Conservation (phyloP, 2,888 invertebrate genomes). For the Stenoptilia bipunctidactyla region DNA sequence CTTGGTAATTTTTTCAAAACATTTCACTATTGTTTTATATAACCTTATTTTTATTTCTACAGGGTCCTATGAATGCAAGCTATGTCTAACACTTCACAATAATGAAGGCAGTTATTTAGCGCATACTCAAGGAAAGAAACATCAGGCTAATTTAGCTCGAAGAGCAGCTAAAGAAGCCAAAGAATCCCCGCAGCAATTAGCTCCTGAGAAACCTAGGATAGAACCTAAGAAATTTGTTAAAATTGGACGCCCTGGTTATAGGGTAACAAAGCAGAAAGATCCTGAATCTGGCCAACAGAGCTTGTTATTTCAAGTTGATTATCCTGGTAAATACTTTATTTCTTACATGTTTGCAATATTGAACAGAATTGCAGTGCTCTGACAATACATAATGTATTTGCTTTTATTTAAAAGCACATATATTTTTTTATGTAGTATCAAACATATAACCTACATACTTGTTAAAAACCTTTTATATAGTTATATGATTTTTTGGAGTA, state of each 20-base stretch:
- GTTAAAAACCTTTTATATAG: too few species aligned
- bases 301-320: conserved; percentile 95
- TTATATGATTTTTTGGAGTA: too few species aligned
- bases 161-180: conserved; percentile 99
- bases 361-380: too few species aligned
- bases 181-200: conserved; percentile 93
- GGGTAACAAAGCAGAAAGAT: conserved; percentile 98
- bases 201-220: conserved; percentile 95
- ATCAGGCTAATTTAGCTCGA: conserved; percentile 98
- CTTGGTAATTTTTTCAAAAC: neutral
- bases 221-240: conserved; percentile 99
- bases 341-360: too few species aligned
- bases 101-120: conserved; percentile 99
- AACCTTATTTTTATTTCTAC: conserved; percentile 14
- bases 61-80: conserved; percentile 98
- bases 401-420: too few species aligned
- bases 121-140: conserved; percentile 99
- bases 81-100: conserved; percentile 98
- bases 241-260: conserved; percentile 98
- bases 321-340: conserved; percentile 72
- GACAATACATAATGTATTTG: too few species aligned
- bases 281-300: conserved; percentile 97
- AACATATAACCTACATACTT: too few species aligned
- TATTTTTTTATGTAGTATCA: too few species aligned
- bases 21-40: neutral